Percentiles rank a stretch among this genome's conserved stretches.
Evolutionary conservation across 2,888 invertebrate species (phyloP).

Genomic region (Apotomis turbidana): DNA sequence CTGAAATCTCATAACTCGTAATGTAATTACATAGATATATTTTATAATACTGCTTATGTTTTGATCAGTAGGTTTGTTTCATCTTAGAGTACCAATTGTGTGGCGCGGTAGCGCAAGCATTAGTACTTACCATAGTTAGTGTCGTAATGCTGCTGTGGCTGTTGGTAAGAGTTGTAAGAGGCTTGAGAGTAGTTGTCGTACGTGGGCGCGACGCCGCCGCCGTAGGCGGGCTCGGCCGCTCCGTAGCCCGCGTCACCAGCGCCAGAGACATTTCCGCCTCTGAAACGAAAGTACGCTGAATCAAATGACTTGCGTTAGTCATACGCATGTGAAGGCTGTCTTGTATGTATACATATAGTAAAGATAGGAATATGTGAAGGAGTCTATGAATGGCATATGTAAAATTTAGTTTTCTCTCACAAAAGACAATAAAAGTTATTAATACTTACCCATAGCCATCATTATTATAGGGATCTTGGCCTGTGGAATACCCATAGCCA

Average conservation of each 20-base stretch:
- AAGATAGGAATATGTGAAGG: background rate
- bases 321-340: too few relatives aligned
- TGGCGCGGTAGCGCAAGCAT: background rate
- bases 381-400: background rate
- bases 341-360: background rate
- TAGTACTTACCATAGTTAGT: conserved; percentile 74
- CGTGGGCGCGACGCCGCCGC: conserved; percentile 58
- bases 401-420: background rate
- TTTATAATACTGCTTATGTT: conserved; percentile 20
- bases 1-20: background rate
- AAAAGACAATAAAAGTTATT: background rate
- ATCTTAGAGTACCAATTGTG: background rate
- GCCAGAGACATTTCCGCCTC: conserved; percentile 59
- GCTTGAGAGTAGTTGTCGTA: conserved; percentile 75
- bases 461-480: conserved; percentile 71
- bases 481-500: conserved; percentile 72
- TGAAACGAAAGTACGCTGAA: background rate
- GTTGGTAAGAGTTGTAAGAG: conserved; percentile 71
- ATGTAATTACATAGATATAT: background rate
- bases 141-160: conserved; percentile 68
- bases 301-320: too few relatives aligned
- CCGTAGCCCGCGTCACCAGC: conserved; percentile 78
- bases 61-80: background rate
- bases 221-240: conserved; percentile 67
- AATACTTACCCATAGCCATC: conserved; percentile 70